Base-by-base conservation (phyloP, 2,113 vertebrate species). In the Tetrao urogallus region DNA sequence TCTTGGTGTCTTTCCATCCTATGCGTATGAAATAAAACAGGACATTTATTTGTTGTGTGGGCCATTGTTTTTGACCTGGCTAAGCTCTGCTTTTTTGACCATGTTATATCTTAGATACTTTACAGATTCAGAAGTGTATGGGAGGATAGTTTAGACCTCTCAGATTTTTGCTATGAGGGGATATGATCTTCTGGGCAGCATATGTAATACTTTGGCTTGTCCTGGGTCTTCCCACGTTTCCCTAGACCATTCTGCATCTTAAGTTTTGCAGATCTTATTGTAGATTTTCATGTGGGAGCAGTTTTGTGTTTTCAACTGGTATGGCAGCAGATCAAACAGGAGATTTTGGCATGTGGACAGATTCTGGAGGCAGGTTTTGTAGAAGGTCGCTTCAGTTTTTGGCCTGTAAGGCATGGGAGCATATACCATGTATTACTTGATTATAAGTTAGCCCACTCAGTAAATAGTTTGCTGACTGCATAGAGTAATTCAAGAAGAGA, bases 221-320 rank as follows among this genome's bases (percentile, higher is more conserved):
- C 81, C 78, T 89, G 58, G 66, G 86, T 94, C 94, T 93, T 96
- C 95, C 95, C 96, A 97, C 79, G 8, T 97, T 96, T 93, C 40
- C 83, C 86, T 58, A 84, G 88, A 73, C 78, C 40, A 81, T 90
- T 94, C 81, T 64, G 40, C 65, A 66, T 96, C 81, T 94, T 94
- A 73, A 84, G 72, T 96, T 97, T 92, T 94, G 52, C 87, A 96
- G 79, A 96, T 89, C 60, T 88, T 85, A 77, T 66, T 96, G 92
- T 94, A 82, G 63, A 93, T 69, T 82, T 95, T 85, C 6, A 86
- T 96, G 94, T 97, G 95, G 97, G 95, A 96, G 94, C 72, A 94
- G 92, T 82, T 96, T 83, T 96, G 78, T 96, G 83, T 95, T 95
- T 95, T 97, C 93, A 93, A 92, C 77, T 96, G 88, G 88, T 96